Percentiles rank a stretch among this genome's conserved stretches.
Evolutionary conservation across 1,140 invertebrate genomes (phyloP).

Genomic region (Augochlora pura): DNA sequence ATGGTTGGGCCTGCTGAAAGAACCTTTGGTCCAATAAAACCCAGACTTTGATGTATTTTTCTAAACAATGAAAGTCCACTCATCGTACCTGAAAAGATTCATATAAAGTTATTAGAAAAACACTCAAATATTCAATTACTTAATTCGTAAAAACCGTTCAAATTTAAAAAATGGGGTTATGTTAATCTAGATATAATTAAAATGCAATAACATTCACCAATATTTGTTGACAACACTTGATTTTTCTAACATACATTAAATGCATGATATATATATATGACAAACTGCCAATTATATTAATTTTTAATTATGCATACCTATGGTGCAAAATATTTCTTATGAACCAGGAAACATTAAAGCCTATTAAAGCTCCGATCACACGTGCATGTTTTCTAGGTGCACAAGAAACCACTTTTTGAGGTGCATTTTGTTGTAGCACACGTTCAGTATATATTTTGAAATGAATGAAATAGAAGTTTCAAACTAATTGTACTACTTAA

Average conservation of each 20-base stretch:
- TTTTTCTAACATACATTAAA: slow-evolving; percentile 1
- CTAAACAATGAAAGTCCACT: slow-evolving; percentile 9
- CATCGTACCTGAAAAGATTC: slow-evolving; percentile 43
- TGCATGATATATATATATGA: not conserved
- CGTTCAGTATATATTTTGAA: not conserved
- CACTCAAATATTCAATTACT: not conserved
- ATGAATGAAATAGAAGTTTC: not conserved
- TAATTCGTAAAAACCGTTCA: not conserved
- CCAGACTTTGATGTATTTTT: not conserved
- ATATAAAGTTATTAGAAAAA: not conserved
- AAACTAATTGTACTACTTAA: not conserved
- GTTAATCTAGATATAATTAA: not conserved
- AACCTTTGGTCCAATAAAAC: not conserved
- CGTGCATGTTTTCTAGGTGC: slow-evolving; percentile 54
- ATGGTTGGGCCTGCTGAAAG: not conserved
- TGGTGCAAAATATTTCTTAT: not conserved
- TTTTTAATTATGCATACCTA: slow-evolving; percentile 76
- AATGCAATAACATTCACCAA: not conserved
- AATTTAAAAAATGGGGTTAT: not conserved
- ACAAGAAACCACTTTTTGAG: not conserved
- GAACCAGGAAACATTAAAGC: not conserved
- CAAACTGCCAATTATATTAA: slow-evolving; percentile 72
- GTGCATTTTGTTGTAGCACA: not conserved
- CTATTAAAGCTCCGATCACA: slow-evolving; percentile 68
- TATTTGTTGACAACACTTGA: not conserved